Percentiles rank a stretch among this genome's conserved stretches.
These are phyloP conservation scores for Notarius lentiginosus DNA, from an alignment of 2,113 vertebrate species.

Conservation along the genomic window DNA sequence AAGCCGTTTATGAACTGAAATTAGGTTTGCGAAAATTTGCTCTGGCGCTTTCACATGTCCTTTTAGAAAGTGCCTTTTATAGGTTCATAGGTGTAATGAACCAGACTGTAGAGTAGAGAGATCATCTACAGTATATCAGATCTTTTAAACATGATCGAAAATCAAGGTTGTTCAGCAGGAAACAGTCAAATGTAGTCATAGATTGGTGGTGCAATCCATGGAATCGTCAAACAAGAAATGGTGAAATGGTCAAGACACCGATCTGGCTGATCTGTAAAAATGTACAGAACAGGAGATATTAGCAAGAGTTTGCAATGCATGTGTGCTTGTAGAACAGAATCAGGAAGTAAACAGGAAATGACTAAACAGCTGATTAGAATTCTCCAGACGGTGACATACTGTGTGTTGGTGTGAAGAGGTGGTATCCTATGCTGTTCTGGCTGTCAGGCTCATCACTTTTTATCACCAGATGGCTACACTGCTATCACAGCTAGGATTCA, in stretches of 20 bases:
- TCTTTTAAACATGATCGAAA: neutral
- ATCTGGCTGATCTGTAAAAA: neutral
- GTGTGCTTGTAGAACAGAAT: neutral
- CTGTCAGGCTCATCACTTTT: neutral
- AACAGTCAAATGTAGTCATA: neutral
- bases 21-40: conserved; percentile 11
- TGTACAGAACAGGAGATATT: neutral
- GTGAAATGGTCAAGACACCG: neutral
- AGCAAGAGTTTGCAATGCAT: neutral
- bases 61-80: neutral
- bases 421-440: neutral
- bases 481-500: neutral
- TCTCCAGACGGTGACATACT: neutral
- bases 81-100: neutral
- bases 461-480: neutral
- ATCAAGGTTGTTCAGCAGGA: neutral
- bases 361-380: neutral
- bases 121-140: neutral
- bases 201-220: neutral
- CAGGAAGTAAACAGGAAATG: neutral
- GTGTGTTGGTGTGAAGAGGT: neutral
- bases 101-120: neutral
- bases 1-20: neutral
- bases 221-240: neutral
- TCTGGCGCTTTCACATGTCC: neutral